phyloP scores from a whole-genome alignment of 1,140 invertebrate genomes.

The Drosophila kikkawai region DNA sequence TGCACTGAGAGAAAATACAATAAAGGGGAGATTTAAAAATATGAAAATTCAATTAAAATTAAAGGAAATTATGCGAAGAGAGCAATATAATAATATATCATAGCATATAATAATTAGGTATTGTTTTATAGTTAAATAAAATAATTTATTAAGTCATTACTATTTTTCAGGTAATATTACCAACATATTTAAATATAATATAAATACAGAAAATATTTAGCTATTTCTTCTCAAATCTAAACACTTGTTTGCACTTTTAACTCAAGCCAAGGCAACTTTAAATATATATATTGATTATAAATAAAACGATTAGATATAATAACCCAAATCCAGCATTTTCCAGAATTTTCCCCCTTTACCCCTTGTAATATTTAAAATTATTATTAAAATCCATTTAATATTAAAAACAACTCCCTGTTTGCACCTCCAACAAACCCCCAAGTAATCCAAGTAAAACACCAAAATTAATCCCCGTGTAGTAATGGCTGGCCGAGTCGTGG shows the following conservation, averaged over 20 bases:
- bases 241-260: neutral
- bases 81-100: no score
- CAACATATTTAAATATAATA: no score
- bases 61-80: neutral
- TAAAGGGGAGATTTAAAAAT: neutral
- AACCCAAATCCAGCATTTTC: neutral
- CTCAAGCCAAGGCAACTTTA: no score
- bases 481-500: slow-evolving; percentile 8
- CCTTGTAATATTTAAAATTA: neutral
- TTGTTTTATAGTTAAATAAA: no score
- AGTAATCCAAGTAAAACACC: neutral
- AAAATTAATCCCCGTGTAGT: slow-evolving; percentile 14
- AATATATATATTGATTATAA: neutral
- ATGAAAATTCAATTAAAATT: neutral
- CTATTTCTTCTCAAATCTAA: no score
- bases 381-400: neutral
- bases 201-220: no score
- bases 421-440: neutral
- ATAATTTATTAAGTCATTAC: no score
- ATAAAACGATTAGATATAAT: neutral
- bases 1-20: slow-evolving; percentile 7
- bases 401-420: neutral
- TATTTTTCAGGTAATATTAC: no score
- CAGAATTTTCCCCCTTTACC: neutral
- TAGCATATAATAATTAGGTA: no score